These are phyloP conservation scores for Macrotrachela quadricornifera DNA, from an alignment of 1,140 invertebrate genomes.

Conservation along the genomic window DNA sequence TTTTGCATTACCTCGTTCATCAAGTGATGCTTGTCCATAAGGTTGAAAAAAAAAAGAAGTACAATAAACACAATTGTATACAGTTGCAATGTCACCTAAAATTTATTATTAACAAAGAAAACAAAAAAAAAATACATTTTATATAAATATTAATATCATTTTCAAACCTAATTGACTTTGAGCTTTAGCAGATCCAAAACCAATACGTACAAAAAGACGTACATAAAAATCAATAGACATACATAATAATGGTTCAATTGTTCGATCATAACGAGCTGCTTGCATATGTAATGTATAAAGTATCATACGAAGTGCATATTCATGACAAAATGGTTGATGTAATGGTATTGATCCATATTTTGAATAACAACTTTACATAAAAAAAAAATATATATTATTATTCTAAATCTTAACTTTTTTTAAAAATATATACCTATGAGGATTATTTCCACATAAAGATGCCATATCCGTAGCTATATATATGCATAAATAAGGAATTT, in stretches of 20 bases:
- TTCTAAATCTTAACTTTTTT: conserved; percentile 16
- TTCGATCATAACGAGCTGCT: conserved; percentile 62
- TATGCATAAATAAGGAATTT: too few relatives aligned
- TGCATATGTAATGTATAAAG: conserved; percentile 67
- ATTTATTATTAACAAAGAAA: neutral
- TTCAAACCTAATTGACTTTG: conserved; percentile 58
- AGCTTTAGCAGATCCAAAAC: conserved; percentile 51
- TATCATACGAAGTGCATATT: conserved; percentile 78
- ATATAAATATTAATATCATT: too few relatives aligned
- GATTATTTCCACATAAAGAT: conserved; percentile 74
- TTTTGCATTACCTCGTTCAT: conserved; percentile 15
- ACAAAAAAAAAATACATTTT: conserved; percentile 36
- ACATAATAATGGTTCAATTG: conserved; percentile 69
- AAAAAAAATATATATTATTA: too few relatives aligned
- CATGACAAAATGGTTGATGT: conserved; percentile 63
- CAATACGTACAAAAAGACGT: conserved; percentile 68
- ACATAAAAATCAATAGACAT: conserved; percentile 92
- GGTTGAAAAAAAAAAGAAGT: conserved; percentile 52
- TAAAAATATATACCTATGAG: conserved; percentile 36
- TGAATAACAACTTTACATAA: conserved; percentile 44
- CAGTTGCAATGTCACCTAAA: neutral
- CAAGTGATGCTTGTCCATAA: conserved; percentile 38
- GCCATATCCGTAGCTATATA: conserved; percentile 95
- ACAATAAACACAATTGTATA: conserved; percentile 72
- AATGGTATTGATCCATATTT: conserved; percentile 83